Base-by-base conservation (phyloP, 2,888 invertebrate genomes). In the Hydropsyche betteni region DNA sequence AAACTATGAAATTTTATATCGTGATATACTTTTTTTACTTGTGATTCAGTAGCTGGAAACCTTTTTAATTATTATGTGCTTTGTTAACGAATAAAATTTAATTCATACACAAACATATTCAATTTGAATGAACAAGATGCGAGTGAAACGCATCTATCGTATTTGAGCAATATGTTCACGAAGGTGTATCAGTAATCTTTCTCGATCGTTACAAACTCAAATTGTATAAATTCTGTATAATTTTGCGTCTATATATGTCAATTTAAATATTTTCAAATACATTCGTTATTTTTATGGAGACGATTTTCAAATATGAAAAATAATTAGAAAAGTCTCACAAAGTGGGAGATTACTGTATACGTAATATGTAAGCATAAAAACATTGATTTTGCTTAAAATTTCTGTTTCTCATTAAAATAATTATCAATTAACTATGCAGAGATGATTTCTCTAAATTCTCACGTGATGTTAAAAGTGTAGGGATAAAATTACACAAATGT, bases 371-470 rank as follows among this genome's bases (percentile, higher is more conserved):
- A 55, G 55, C 55, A n/a, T 55, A 55, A 44, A 44, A 44, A 44
- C 10, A 10, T 44, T 55, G n/a, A 55, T 55, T 55, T 55, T 55
- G 16, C 55, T 16, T 16, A n/a, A 14, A 16, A 55, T 14, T n/a
- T 14, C 16, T 55, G 51, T 55, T 55, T 55, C 55, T 55, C 55
- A 16, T 55, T 55, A 44, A 44, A 44, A 44, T 44, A 44, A 44
- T 44, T 44, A 44, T 44, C 44, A 10, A 44, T 44, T 44, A 44
- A 44, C 44, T 44, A 44, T 44, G 7, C 6, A 44, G 44, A 44
- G 44, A 10, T 44, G 44, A 44, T 64, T 64, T 64, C 16, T 58
- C 58, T 10, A 64, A 36, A 36, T 64, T 64, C 34, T 64, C 36
- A 64, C 34, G 36, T 64, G 34, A 64, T 36, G 12, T 64, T 64